phyloP scores from a whole-genome alignment of 2,113 vertebrate genomes.

The Dicentrarchus labrax region DNA sequence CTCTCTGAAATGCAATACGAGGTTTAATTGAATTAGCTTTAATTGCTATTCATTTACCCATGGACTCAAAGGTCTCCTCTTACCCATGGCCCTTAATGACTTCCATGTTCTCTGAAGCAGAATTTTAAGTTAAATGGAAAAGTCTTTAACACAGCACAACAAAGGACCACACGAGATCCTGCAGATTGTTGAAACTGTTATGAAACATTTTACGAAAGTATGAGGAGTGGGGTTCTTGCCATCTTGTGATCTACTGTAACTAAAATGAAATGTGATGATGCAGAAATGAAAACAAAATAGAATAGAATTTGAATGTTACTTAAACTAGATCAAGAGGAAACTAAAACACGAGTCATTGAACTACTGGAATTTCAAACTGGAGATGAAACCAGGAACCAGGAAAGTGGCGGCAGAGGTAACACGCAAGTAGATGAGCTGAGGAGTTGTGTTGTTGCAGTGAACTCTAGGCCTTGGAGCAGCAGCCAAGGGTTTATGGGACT shows the following conservation, averaged over 20 bases:
- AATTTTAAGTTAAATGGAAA: slow-evolving; percentile 35
- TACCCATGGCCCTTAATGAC: slow-evolving; percentile 67
- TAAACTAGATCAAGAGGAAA: background rate
- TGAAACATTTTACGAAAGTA: slow-evolving; percentile 10
- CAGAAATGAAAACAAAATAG: background rate
- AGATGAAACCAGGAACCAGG: background rate
- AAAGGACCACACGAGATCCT: slow-evolving; percentile 19
- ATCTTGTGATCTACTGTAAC: background rate
- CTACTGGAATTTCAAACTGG: background rate
- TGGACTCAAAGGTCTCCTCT: slow-evolving; percentile 62
- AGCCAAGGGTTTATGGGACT: slow-evolving; percentile 34
- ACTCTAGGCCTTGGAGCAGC: slow-evolving; percentile 11
- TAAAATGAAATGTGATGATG: background rate
- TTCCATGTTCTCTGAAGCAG: slow-evolving; percentile 66
- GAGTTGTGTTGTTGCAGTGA: background rate
- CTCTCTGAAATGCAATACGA: slow-evolving; percentile 56
- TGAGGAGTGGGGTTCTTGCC: background rate
- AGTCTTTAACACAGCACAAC: slow-evolving; percentile 6
- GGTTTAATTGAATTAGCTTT: slow-evolving; percentile 73
- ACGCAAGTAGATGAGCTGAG: background rate
- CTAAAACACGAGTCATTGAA: background rate
- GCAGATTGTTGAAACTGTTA: background rate
- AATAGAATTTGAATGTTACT: background rate
- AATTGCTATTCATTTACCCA: slow-evolving; percentile 60
- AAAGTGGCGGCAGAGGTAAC: background rate